Base-by-base conservation (phyloP, 2,113 vertebrate species). In the Syrrhaptes paradoxus region DNA sequence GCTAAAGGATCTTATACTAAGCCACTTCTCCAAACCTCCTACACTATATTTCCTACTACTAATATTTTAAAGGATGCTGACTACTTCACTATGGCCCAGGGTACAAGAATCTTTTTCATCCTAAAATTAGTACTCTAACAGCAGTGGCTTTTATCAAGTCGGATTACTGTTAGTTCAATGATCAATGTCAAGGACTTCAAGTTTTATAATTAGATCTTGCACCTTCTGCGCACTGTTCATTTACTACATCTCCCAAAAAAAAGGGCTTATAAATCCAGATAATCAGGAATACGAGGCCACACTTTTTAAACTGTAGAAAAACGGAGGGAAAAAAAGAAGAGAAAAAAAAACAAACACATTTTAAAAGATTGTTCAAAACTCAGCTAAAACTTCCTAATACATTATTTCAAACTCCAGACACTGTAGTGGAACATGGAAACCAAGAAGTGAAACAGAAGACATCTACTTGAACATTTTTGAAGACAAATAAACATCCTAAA, bases 321-420 rank as follows among this genome's bases (percentile, higher is more conserved):
- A 0, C 5, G 4, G 22, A 72, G 17, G 11, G 6, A 0, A 4
- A 49, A n/a, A 21, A 19, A 65, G 5, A 36, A 10, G 9, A 14
- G 24, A 4, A 51, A 13, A 17, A 3, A 59, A 48, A 57, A 18
- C 36, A 36, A 7, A 36, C 7, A 36, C 41, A 41, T 41, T 41
- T 41, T 41, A 31, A 36, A 11, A 49, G 9, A 22, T 11, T 7
- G 18, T 38, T 67, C 36, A 75, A n/a, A 85, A 73, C 24, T 49
- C n/a, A 71, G 32, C 6, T 76, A 65, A 54, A 63, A 43, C 22
- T 48, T 91, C 32, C 18, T 36, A 57, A 87, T 25, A 41, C 9
- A 29, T 57, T 68, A 67, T 58, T 94, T 79, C 29, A 54, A 54
- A 74, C 61, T 74, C 43, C 67, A 63, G 21, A n/a, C 46, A 34